Conservation (phyloP, 2,888 invertebrate species). For the Fragum sueziense region DNA sequence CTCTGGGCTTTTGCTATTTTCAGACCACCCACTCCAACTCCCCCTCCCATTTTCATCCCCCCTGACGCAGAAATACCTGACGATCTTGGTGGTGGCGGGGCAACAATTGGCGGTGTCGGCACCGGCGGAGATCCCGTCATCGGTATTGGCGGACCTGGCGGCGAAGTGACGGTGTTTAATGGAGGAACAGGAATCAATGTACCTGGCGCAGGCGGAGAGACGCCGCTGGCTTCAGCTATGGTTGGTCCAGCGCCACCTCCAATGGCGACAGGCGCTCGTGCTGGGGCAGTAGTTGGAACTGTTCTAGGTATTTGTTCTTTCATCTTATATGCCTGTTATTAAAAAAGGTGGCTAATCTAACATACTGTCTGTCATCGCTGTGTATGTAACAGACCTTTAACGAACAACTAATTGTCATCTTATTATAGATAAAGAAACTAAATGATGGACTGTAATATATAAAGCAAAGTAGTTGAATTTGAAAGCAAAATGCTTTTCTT, state of each 20-base stretch:
- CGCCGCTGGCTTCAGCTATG: slow-evolving; percentile 53
- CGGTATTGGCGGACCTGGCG: slow-evolving; percentile 53
- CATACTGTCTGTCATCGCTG: neutral
- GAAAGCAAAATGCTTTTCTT: neutral
- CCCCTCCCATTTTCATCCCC: slow-evolving; percentile 49
- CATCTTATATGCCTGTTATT: no score
- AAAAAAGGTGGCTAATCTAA: no score
- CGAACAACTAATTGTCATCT: no score
- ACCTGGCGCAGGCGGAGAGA: slow-evolving; percentile 50
- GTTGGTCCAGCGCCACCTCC: slow-evolving; percentile 59
- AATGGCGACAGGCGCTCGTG: slow-evolving; percentile 69
- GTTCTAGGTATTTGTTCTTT: slow-evolving; percentile 67
- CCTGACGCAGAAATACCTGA: slow-evolving; percentile 42
- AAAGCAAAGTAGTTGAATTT: no score
- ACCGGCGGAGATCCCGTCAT: slow-evolving; percentile 48
- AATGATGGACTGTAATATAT: no score
- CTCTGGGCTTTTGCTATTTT: no score
- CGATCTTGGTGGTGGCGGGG: slow-evolving; percentile 64
- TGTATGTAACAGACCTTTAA: no score
- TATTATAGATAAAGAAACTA: no score
- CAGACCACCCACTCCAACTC: slow-evolving; percentile 42
- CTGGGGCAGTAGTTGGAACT: slow-evolving; percentile 75
- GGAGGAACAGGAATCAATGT: slow-evolving; percentile 51
- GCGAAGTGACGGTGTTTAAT: slow-evolving; percentile 22
- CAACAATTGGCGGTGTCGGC: slow-evolving; percentile 61